Evolutionary conservation across 2,888 invertebrate genomes (phyloP), one percentile per base, ranked within the genome.

Genomic region (Trisateles emortualis): DNA sequence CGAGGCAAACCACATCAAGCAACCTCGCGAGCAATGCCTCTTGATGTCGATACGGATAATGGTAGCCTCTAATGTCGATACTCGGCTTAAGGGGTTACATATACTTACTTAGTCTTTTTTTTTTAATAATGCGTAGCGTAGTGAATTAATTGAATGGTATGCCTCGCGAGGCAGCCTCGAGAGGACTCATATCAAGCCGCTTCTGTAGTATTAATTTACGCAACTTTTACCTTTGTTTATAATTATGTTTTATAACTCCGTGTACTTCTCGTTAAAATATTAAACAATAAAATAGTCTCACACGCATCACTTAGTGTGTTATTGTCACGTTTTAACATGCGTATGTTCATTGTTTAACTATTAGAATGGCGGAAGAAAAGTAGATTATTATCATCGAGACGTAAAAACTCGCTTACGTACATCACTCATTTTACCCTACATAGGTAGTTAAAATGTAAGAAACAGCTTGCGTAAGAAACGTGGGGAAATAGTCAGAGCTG

Each of bases 291-390:
- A 6, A 19, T 22, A 22, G 6, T 11, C 35, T 35, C 19, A 17
- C 42, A 42, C 19, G 19, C 2, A 41, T 32, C 44, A 42, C 19
- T 38, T 30, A 8, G 39, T 29, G 2, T 22, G 3, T 24, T 35
- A 38, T 48, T 42, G 59, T 62, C 60, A 67, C 49, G 52, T 38
- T 13, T 8, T 11, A 14, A 40, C 29, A 39, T 13, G 19, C 48
- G 19, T 43, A 35, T 43, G 36, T 41, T 50, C 44, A 64, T 72
- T 61, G 61, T 64, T 66, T 60, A 59, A 62, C 61, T 33, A 64
- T 72, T 72, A 66, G 64, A 72, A 69, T 71, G 49, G 67, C 69
- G 70, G 66, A 72, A 72, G 70, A 55, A 44, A 57, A 44, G 35
- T 29, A 33, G 59, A 61, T 58, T 53, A 3, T 52, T 53, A 64